Evolutionary conservation across 1,140 invertebrate species (phyloP).

Genomic region (Gonatopus flavifemur): DNA sequence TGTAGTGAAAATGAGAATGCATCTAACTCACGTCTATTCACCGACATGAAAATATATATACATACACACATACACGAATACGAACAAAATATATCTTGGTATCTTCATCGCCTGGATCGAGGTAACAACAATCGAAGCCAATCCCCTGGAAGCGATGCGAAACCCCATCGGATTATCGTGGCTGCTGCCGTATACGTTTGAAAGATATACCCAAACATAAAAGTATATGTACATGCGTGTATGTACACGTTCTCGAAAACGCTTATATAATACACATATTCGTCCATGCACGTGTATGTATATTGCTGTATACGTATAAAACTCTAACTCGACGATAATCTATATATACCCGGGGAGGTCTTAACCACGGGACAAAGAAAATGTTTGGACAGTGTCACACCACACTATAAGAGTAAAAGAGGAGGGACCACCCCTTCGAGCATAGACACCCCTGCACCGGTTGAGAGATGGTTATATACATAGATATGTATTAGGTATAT

Average conservation of each 20-base stretch:
- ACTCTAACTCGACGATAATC: slow-evolving; percentile 42
- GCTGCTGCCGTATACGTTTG: slow-evolving; percentile 36
- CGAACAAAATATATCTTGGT: slow-evolving; percentile 22
- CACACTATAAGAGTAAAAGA: slow-evolving; percentile 36
- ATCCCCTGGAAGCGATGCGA: slow-evolving; percentile 47
- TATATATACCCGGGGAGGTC: slow-evolving; percentile 43
- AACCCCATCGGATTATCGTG: slow-evolving; percentile 51
- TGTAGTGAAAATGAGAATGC: too few species aligned
- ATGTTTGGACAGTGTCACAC: slow-evolving; percentile 58
- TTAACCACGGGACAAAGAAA: slow-evolving; percentile 58
- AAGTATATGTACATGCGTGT: not conserved
- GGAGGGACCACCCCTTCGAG: slow-evolving; percentile 26
- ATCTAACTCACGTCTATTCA: too few species aligned
- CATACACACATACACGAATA: too few species aligned
- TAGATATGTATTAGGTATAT: too few species aligned
- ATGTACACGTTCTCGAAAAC: not conserved
- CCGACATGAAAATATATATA: too few species aligned
- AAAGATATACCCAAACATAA: slow-evolving; percentile 36
- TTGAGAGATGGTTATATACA: too few species aligned
- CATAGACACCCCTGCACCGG: slow-evolving; percentile 27
- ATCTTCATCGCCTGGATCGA: slow-evolving; percentile 38
- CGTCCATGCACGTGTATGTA: not conserved
- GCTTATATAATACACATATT: too few species aligned
- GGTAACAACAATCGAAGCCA: slow-evolving; percentile 34
- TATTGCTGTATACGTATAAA: slow-evolving; percentile 8